phyloP scores from a whole-genome alignment of 2,888 invertebrate genomes.

The Anthrax anthrax region DNA sequence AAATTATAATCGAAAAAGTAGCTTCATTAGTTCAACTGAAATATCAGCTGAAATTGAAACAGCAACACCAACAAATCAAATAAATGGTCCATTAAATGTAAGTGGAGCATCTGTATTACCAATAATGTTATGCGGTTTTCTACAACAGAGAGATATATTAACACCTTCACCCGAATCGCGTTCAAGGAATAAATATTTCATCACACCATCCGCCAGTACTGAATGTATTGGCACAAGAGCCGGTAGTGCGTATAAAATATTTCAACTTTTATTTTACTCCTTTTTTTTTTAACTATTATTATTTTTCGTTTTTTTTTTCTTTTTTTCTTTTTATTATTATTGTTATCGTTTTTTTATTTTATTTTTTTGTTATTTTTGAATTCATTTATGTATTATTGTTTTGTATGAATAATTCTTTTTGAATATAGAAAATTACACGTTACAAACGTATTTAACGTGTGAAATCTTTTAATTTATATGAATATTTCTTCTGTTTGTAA shows the following conservation, averaged over 20 bases:
- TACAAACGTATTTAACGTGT: too few relatives aligned
- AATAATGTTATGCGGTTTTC: conserved; percentile 36
- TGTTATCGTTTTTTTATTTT: too few relatives aligned
- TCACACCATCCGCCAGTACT: conserved; percentile 13
- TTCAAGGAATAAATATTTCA: conserved; percentile 5
- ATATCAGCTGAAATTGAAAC: neutral
- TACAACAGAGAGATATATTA: conserved; percentile 30
- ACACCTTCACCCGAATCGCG: conserved; percentile 9
- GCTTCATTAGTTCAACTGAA: neutral
- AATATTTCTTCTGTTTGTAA: too few relatives aligned
- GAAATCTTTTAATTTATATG: too few relatives aligned
- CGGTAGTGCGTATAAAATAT: conserved; percentile 15
- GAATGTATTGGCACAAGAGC: conserved; percentile 11
- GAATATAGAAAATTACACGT: too few relatives aligned
- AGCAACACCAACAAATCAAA: conserved; percentile 1
- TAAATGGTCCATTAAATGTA: conserved; percentile 17
- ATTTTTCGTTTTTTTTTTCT: neutral
- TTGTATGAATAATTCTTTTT: too few relatives aligned
- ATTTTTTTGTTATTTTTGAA: too few relatives aligned
- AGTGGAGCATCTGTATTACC: conserved; percentile 33
- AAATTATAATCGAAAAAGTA: conserved; percentile 3
- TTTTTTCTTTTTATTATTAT: neutral
- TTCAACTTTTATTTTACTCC: too few relatives aligned
- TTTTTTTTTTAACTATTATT: neutral
- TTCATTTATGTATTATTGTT: too few relatives aligned